These are phyloP conservation scores for Lates japonicus DNA, from an alignment of 2,797 vertebrate species.

Conservation along the genomic window DNA sequence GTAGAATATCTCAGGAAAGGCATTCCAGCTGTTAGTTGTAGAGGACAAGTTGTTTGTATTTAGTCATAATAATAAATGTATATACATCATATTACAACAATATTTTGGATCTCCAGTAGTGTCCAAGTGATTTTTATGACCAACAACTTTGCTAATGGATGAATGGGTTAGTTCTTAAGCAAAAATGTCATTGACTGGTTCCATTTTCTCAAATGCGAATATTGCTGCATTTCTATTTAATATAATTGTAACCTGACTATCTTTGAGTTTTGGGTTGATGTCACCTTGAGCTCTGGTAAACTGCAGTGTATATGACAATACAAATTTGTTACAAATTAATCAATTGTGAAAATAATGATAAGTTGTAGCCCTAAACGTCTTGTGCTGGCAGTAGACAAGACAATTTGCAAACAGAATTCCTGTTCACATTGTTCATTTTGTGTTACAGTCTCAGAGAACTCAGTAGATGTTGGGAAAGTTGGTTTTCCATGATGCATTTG, in stretches of 20 bases:
- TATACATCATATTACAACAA: neutral
- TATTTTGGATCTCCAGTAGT: neutral
- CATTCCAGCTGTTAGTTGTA: neutral
- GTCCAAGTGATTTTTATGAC: neutral
- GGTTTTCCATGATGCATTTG: neutral
- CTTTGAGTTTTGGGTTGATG: neutral
- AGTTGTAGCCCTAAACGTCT: neutral
- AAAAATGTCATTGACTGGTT: neutral
- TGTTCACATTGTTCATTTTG: neutral
- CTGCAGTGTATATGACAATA: neutral
- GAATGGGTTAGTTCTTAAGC: neutral
- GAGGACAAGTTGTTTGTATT: neutral
- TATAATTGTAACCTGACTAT: neutral
- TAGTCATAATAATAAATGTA: neutral
- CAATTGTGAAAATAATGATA: neutral
- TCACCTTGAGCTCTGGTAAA: neutral
- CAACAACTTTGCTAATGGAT: neutral
- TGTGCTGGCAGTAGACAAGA: neutral
- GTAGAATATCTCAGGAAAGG: constrained; percentile 3
- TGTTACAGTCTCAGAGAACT: neutral
- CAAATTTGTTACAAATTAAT: neutral
- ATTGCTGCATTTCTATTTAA: neutral
- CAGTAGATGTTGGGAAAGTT: neutral
- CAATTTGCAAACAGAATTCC: neutral
- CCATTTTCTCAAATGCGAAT: neutral